Percentiles rank a stretch among this genome's conserved stretches.
Conservation (phyloP, 2,113 vertebrate genomes). For the Glaucidium brasilianum region DNA sequence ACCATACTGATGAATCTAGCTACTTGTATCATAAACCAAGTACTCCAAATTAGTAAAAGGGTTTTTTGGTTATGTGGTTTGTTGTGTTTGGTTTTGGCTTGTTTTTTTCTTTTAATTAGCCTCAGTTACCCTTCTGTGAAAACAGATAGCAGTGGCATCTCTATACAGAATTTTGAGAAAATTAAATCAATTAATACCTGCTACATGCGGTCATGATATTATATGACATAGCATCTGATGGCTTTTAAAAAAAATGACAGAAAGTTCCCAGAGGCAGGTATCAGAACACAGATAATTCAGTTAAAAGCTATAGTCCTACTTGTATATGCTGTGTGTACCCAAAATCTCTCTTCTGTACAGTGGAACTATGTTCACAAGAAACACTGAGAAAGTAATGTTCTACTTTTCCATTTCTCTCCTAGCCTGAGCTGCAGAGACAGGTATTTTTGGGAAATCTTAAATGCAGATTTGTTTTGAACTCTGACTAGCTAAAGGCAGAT, state of each 20-base stretch:
- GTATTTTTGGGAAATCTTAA: background rate
- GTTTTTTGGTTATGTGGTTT: rapidly evolving
- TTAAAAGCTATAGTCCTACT: background rate
- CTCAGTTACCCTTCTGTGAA: background rate
- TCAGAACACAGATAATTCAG: background rate
- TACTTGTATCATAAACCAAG: background rate
- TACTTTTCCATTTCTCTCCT: background rate
- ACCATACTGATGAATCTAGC: background rate
- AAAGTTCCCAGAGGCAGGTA: background rate
- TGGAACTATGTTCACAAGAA: background rate
- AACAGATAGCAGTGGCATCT: background rate
- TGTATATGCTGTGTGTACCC: background rate
- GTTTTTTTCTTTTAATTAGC: background rate
- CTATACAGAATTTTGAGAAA: background rate
- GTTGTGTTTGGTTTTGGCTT: background rate
- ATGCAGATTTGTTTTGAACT: background rate
- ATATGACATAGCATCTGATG: background rate
- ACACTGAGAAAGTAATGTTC: background rate
- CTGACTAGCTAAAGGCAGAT: background rate
- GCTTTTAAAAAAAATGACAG: background rate
- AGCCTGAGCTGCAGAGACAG: background rate
- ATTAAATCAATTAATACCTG: background rate
- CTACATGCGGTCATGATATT: background rate
- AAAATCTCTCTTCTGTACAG: background rate
- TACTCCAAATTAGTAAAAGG: background rate